A percentile compares a stretch with the other conserved stretches of the same genome.
These are phyloP conservation scores for Drosophila multiciliata DNA, from an alignment of 2,888 invertebrate genomes.

Conservation along the genomic window DNA sequence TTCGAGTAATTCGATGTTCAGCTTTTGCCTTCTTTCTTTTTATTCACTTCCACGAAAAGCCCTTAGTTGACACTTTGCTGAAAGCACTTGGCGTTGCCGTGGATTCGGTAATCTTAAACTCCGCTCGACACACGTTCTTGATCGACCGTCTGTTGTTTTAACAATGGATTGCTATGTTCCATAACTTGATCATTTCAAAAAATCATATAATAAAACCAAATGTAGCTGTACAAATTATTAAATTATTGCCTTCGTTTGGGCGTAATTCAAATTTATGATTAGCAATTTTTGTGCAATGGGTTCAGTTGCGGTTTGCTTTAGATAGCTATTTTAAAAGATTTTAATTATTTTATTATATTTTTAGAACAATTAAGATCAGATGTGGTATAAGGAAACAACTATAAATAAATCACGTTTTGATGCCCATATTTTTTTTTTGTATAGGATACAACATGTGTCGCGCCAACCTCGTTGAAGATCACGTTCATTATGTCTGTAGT, in stretches of 20 bases:
- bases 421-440: not conserved
- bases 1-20: slow-evolving; percentile 16
- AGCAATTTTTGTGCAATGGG: slow-evolving; percentile 3
- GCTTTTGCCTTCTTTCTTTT: slow-evolving; percentile 6
- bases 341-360: no score
- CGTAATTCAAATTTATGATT: slow-evolving; percentile 23
- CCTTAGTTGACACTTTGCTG: slow-evolving; percentile 63
- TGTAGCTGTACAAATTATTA: slow-evolving; percentile 3
- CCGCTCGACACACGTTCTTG: slow-evolving; percentile 41
- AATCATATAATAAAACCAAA: slow-evolving; percentile 2
- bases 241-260: slow-evolving; percentile 13
- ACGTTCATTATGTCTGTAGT: slow-evolving; percentile 24
- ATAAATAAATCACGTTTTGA: slow-evolving; percentile 12
- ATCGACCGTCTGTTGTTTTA: slow-evolving; percentile 24
- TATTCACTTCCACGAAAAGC: slow-evolving; percentile 47
- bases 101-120: slow-evolving; percentile 52
- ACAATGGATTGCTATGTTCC: slow-evolving; percentile 37
- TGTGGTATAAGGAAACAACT: not conserved
- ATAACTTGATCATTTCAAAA: slow-evolving; percentile 8
- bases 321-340: not conserved
- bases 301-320: not conserved
- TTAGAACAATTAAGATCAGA: not conserved
- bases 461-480: slow-evolving; percentile 35
- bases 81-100: slow-evolving; percentile 26
- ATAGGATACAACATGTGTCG: slow-evolving; percentile 31